These are phyloP conservation scores for Pheosia tremula DNA, from an alignment of 2,888 invertebrate genomes.

Conservation along the genomic window DNA sequence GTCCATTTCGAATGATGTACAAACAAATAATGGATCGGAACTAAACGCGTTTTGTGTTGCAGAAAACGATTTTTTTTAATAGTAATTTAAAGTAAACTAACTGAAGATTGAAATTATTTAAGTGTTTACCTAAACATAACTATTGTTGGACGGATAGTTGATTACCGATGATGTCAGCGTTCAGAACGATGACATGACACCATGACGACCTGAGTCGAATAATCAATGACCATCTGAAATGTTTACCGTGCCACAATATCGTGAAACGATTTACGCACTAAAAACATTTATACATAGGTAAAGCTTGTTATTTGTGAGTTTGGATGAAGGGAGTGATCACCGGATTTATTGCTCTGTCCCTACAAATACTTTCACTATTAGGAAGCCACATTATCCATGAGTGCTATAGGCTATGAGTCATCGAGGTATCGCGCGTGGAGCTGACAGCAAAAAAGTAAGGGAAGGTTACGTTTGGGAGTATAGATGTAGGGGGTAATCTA, in stretches of 20 bases:
- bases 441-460: no score
- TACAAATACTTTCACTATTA: no score
- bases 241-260: not conserved
- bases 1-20: slow-evolving; percentile 4
- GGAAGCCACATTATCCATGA: no score
- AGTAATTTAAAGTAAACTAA: not conserved
- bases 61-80: not conserved
- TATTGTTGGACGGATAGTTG: not conserved
- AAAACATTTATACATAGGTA: no score
- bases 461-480: no score
- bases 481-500: no score
- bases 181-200: not conserved
- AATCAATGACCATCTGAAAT: not conserved
- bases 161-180: slow-evolving; percentile 4
- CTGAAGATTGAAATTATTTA: not conserved
- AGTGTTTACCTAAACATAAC: no score
- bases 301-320: no score
- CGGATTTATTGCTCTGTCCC: no score
- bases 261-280: not conserved
- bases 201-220: not conserved
- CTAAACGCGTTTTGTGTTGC: not conserved
- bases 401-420: no score
- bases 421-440: no score
- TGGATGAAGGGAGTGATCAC: no score
- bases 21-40: slow-evolving; percentile 3